Evolutionary conservation across 2,797 vertebrate genomes (phyloP).

Genomic region (Cynodonichthys magdalenae): DNA sequence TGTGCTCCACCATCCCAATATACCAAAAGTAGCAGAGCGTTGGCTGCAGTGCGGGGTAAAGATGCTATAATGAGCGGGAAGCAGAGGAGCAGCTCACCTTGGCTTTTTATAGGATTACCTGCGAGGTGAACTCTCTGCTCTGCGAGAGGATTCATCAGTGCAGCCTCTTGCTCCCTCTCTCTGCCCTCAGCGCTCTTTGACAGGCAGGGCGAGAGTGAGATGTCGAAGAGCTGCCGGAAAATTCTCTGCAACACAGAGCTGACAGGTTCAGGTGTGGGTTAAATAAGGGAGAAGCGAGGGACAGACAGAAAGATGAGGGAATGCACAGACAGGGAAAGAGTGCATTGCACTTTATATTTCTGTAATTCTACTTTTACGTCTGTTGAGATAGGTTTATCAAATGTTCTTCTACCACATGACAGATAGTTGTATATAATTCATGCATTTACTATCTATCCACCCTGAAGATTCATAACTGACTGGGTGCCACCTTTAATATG

Average conservation of each 20-base stretch:
- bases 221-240: slow-evolving; percentile 76
- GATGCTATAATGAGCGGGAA: slow-evolving; percentile 80
- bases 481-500: slow-evolving; percentile 51
- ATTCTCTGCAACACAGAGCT: slow-evolving; percentile 68
- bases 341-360: slow-evolving; percentile 45
- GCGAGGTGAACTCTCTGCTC: slow-evolving; percentile 80
- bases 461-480: slow-evolving; percentile 45
- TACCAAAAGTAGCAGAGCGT: slow-evolving; percentile 75
- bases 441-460: slow-evolving; percentile 54
- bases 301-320: slow-evolving; percentile 39
- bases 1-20: slow-evolving; percentile 80
- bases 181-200: slow-evolving; percentile 77
- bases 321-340: slow-evolving; percentile 32
- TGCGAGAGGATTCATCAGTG: slow-evolving; percentile 76
- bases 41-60: slow-evolving; percentile 76
- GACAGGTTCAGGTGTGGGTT: slow-evolving; percentile 78
- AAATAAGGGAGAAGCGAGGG: slow-evolving; percentile 61
- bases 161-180: slow-evolving; percentile 52
- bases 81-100: slow-evolving; percentile 82
- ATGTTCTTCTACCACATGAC: slow-evolving; percentile 54
- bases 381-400: slow-evolving; percentile 58
- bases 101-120: slow-evolving; percentile 85
- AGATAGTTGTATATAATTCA: slow-evolving; percentile 62
- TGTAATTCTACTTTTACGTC: slow-evolving; percentile 46
- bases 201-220: slow-evolving; percentile 80